Conservation (phyloP, 1,140 invertebrate species). For the Drosophila mayri region DNA sequence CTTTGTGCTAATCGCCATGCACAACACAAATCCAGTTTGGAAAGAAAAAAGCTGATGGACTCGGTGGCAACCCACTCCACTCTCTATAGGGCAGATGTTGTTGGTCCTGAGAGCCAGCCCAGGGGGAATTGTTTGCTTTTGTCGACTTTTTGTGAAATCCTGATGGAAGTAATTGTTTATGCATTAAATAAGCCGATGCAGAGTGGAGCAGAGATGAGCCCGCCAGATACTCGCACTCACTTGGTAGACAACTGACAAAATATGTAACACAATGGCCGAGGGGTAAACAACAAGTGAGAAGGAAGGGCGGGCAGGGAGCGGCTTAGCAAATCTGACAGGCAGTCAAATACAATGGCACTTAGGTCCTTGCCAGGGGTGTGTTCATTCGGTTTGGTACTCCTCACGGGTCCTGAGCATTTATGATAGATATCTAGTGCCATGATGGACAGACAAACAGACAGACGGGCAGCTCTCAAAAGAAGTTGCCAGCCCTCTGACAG, state of each 20-base stretch:
- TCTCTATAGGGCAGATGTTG: slow-evolving; percentile 19
- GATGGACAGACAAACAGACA: slow-evolving; percentile 66
- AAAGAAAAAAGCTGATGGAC: slow-evolving; percentile 38
- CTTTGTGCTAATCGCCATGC: slow-evolving; percentile 48
- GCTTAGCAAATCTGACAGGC: slow-evolving; percentile 67
- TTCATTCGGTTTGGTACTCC: slow-evolving; percentile 12
- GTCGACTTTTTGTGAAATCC: slow-evolving; percentile 82
- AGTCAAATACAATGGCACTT: slow-evolving; percentile 77
- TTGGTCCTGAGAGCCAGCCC: slow-evolving; percentile 16
- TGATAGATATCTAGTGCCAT: slow-evolving; percentile 76
- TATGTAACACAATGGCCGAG: slow-evolving; percentile 65
- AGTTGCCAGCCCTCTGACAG: slow-evolving; percentile 42
- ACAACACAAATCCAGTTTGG: slow-evolving; percentile 42
- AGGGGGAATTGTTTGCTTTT: slow-evolving; percentile 69
- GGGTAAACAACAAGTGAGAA: slow-evolving; percentile 69
- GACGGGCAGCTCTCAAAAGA: slow-evolving; percentile 39
- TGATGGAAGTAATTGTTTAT: slow-evolving; percentile 84
- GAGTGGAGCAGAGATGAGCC: slow-evolving; percentile 42
- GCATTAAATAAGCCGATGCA: slow-evolving; percentile 75
- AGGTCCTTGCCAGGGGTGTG: slow-evolving; percentile 46
- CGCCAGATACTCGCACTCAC: slow-evolving; percentile 38
- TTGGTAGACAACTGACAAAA: slow-evolving; percentile 79
- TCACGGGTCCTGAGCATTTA: slow-evolving; percentile 66
- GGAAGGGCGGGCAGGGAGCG: slow-evolving; percentile 34
- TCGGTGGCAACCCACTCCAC: slow-evolving; percentile 14